phyloP scores from a whole-genome alignment of 1,140 invertebrate species.

The Macrobrachium nipponense region DNA sequence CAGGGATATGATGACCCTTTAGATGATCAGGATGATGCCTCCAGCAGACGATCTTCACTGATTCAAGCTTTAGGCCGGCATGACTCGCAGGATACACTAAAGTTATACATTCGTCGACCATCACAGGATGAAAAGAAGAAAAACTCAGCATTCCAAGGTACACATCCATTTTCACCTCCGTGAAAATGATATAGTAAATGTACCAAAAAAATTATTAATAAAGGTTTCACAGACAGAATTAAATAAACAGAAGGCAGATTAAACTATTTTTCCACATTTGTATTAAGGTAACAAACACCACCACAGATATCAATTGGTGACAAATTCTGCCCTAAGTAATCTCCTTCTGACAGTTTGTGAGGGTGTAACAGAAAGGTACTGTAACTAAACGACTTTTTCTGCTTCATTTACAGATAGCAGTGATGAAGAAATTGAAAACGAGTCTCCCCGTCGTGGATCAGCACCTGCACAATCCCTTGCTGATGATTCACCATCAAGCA shows the following conservation, averaged over 20 bases:
- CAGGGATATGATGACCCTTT: background rate
- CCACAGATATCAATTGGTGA: no score
- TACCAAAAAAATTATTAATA: no score
- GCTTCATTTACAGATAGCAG: background rate
- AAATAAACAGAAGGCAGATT: no score
- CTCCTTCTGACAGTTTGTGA: no score
- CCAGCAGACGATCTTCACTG: slow-evolving; percentile 58
- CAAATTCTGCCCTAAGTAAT: no score
- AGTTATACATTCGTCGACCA: slow-evolving; percentile 59
- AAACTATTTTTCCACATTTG: no score
- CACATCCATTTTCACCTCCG: background rate
- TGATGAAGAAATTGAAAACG: background rate
- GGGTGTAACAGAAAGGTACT: background rate
- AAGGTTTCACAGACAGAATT: no score
- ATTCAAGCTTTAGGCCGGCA: slow-evolving; percentile 59
- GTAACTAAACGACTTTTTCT: background rate
- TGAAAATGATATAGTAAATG: background rate
- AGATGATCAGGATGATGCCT: slow-evolving; percentile 31
- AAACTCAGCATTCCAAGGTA: background rate
- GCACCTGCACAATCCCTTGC: slow-evolving; percentile 8
- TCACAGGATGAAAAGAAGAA: slow-evolving; percentile 49
- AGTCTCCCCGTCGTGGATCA: background rate
- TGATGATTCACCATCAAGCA: slow-evolving; percentile 55
- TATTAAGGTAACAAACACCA: no score
- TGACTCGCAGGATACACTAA: slow-evolving; percentile 50